These are phyloP conservation scores for Gryllus bimaculatus DNA, from an alignment of 1,140 invertebrate genomes.

Conservation along the genomic window DNA sequence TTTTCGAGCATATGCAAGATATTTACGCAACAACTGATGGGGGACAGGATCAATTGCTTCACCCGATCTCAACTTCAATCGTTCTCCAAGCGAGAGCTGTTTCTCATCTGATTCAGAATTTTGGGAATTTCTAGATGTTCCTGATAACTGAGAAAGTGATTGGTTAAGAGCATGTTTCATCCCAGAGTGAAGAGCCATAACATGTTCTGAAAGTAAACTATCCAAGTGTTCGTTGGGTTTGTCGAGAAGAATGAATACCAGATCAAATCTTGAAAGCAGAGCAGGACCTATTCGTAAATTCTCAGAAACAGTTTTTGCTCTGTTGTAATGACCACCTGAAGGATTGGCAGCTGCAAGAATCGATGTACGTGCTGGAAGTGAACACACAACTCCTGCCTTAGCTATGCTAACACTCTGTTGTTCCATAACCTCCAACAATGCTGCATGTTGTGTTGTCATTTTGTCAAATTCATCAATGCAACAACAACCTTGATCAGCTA, in stretches of 20 bases:
- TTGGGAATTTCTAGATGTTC: background rate
- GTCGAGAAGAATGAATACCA: slow-evolving; percentile 86
- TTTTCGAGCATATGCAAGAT: slow-evolving; percentile 82
- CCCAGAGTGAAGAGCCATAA: slow-evolving; percentile 62
- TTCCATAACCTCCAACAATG: slow-evolving; percentile 89
- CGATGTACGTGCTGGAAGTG: slow-evolving; percentile 68
- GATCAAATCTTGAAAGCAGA: slow-evolving; percentile 84
- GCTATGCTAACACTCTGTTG: slow-evolving; percentile 85
- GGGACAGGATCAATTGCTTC: slow-evolving; percentile 64
- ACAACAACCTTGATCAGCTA: slow-evolving; percentile 79
- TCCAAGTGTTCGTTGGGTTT: slow-evolving; percentile 70
- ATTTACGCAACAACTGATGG: slow-evolving; percentile 68
- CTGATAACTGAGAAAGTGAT: background rate
- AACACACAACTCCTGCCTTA: slow-evolving; percentile 73
- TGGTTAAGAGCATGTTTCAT: slow-evolving; percentile 27
- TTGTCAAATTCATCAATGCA: slow-evolving; percentile 97
- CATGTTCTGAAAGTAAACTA: slow-evolving; percentile 67
- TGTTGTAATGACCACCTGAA: slow-evolving; percentile 75
- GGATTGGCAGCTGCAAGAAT: slow-evolving; percentile 91
- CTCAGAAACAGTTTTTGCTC: slow-evolving; percentile 76
- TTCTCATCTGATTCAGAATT: background rate
- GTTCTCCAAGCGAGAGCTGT: slow-evolving; percentile 38
- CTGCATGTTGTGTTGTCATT: slow-evolving; percentile 63
- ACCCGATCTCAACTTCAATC: slow-evolving; percentile 47
- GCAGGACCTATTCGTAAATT: slow-evolving; percentile 81